phyloP scores from a whole-genome alignment of 2,797 vertebrate species.

The Lagodon rhomboides region DNA sequence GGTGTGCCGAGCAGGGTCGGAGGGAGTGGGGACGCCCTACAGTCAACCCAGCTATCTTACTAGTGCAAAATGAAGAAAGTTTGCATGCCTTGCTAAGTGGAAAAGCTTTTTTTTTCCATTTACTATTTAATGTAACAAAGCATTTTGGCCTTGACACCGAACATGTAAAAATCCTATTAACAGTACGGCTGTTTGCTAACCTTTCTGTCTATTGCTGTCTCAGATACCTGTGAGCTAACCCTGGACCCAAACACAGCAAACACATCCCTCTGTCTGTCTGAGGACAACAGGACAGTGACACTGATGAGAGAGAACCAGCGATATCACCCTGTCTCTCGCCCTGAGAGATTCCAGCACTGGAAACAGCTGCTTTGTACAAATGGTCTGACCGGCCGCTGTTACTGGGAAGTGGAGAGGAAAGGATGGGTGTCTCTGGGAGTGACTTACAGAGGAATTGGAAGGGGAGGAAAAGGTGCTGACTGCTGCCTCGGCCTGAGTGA shows the following conservation, averaged over 20 bases:
- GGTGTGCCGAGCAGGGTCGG: too few relatives aligned
- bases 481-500: background rate
- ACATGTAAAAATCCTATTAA: too few relatives aligned
- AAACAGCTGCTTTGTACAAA: conserved; percentile 26
- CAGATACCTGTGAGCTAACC: conserved; percentile 29
- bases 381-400: conserved; percentile 27
- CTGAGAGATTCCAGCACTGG: conserved; percentile 21
- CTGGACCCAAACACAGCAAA: conserved; percentile 40
- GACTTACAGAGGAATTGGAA: conserved; percentile 23
- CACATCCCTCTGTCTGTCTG: conserved; percentile 3
- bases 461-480: background rate
- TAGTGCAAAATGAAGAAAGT: background rate
- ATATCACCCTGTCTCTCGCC: background rate
- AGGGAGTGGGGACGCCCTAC: too few relatives aligned
- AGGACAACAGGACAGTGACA: conserved; percentile 3
- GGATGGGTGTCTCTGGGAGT: conserved; percentile 17
- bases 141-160: too few relatives aligned
- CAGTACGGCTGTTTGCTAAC: background rate
- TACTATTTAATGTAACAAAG: background rate
- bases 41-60: too few relatives aligned
- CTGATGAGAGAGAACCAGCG: background rate
- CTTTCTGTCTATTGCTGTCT: background rate
- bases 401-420: conserved; percentile 40
- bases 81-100: background rate
- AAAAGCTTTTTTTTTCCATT: too few relatives aligned